A percentile compares a stretch with the other conserved stretches of the same genome.
Evolutionary conservation across 2,888 invertebrate genomes (phyloP).

Genomic region (Acleris laterana): DNA sequence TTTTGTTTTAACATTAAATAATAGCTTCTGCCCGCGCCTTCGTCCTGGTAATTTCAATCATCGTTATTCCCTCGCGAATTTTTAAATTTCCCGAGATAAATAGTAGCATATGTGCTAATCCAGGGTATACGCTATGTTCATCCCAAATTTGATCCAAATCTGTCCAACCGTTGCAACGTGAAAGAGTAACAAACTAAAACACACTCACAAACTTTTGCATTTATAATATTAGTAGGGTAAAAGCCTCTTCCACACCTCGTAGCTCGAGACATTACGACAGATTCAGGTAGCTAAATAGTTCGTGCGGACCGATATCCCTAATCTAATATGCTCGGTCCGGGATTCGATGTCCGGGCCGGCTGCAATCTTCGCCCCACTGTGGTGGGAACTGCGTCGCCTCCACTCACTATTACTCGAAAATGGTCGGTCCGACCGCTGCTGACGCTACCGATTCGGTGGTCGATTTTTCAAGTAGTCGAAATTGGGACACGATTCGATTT

Average conservation of each 20-base stretch:
- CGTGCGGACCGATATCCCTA: slow-evolving; percentile 64
- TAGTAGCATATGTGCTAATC: no score
- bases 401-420: slow-evolving; percentile 46
- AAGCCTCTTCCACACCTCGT: slow-evolving; percentile 46
- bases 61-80: no score
- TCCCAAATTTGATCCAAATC: no score
- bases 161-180: no score
- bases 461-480: slow-evolving; percentile 5
- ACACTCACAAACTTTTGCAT: no score
- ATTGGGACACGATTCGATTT: neutral
- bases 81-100: no score
- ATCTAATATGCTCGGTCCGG: slow-evolving; percentile 71
- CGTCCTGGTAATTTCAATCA: no score
- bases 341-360: slow-evolving; percentile 40
- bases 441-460: slow-evolving; percentile 5
- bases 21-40: no score
- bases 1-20: no score
- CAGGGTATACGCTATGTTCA: no score
- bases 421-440: slow-evolving; percentile 6
- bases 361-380: slow-evolving; percentile 44
- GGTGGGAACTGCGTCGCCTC: slow-evolving; percentile 51
- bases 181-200: no score
- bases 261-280: slow-evolving; percentile 47
- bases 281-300: slow-evolving; percentile 66
- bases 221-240: no score